phyloP scores from a whole-genome alignment of 2,113 vertebrate genomes.

The Bungarus multicinctus region DNA sequence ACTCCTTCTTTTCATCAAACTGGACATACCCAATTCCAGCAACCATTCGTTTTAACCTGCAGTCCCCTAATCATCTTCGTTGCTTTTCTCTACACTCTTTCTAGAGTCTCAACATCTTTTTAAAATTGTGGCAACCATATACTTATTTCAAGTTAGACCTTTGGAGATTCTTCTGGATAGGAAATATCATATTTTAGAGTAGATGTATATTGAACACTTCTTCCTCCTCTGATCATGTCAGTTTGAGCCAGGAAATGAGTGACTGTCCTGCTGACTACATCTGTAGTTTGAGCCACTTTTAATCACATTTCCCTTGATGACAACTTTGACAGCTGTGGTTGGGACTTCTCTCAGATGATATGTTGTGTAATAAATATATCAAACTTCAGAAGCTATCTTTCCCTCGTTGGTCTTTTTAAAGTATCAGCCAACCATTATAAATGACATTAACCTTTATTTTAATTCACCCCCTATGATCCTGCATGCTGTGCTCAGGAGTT shows the following conservation, averaged over 20 bases:
- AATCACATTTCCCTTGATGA: constrained; percentile 22
- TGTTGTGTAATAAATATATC: constrained; percentile 55
- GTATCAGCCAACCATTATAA: constrained; percentile 56
- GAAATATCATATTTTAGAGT: background rate
- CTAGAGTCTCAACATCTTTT: no score
- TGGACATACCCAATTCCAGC: no score
- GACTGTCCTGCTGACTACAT: background rate
- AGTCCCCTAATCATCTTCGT: no score
- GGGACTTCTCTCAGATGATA: constrained; percentile 32
- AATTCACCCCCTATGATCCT: constrained; percentile 33
- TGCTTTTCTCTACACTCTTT: no score
- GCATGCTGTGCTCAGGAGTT: constrained; percentile 22
- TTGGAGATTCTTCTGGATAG: background rate
- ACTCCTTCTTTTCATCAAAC: no score
- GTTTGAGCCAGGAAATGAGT: background rate
- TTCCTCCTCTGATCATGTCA: background rate
- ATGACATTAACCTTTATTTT: constrained; percentile 66
- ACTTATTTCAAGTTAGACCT: background rate
- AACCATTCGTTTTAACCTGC: no score
- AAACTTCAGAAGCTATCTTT: constrained; percentile 43
- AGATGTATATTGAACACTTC: background rate
- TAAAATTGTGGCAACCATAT: background rate
- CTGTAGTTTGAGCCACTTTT: background rate
- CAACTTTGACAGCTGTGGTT: constrained; percentile 32
- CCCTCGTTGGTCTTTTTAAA: constrained; percentile 48